A percentile compares a stretch with the other conserved stretches of the same genome.
Evolutionary conservation across 30 jellyfish, hydroid and myxozoan genomes (phyloP).

Genomic region (Pelagia noctiluca): DNA sequence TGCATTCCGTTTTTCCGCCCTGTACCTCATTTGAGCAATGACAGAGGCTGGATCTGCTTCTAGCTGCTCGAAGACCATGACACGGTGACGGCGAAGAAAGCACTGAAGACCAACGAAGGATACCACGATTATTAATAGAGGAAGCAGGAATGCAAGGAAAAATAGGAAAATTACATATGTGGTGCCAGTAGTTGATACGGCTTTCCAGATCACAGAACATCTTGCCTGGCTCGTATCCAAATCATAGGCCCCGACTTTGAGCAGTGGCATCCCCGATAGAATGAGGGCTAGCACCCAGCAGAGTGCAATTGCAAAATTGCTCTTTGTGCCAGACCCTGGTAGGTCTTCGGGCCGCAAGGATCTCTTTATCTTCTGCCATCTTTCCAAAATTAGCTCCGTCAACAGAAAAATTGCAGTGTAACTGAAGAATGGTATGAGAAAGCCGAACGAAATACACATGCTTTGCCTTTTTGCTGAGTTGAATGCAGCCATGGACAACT

Average conservation of each 20-base stretch:
- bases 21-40: conserved; percentile 9
- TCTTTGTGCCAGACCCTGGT: background rate
- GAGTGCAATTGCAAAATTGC: background rate
- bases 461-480: background rate
- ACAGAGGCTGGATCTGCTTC: background rate
- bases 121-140: conserved; percentile 12
- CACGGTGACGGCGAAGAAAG: conserved; percentile 25
- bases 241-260: conserved; percentile 44
- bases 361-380: conserved; percentile 28
- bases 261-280: conserved; percentile 41
- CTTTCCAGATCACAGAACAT: conserved; percentile 59
- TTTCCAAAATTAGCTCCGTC: conserved; percentile 26
- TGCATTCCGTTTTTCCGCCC: conserved; percentile 59
- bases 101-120: conserved; percentile 24
- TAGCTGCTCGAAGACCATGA: background rate
- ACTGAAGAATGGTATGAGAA: conserved; percentile 40
- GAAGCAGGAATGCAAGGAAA: conserved; percentile 26
- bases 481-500: conserved; percentile 9
- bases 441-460: conserved; percentile 33
- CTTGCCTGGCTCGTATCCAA: conserved; percentile 18
- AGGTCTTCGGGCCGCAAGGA: background rate
- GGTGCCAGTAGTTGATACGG: background rate
- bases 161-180: conserved; percentile 34
- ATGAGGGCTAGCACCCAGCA: conserved; percentile 43
- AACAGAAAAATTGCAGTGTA: conserved; percentile 57